Evolutionary conservation across 2,113 vertebrate species (phyloP).

Genomic region (Alaudala cheleensis): DNA sequence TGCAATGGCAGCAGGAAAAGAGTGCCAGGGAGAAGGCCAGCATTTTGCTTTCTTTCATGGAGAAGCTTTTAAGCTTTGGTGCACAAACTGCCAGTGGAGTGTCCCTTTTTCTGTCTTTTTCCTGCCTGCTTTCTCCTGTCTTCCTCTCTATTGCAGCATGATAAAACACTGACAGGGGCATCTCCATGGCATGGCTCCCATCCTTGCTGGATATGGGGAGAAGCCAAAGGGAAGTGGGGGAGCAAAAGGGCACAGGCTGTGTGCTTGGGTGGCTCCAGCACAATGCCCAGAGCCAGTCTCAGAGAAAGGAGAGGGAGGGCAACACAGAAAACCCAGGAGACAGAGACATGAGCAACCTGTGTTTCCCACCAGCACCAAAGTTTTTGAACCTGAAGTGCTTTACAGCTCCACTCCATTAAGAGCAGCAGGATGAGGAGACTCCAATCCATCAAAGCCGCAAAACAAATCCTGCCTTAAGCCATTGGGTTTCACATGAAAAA

Average conservation of each 20-base stretch:
- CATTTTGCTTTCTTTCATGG: not conserved
- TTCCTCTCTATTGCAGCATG: not conserved
- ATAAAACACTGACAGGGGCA: not conserved
- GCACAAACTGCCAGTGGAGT: not conserved
- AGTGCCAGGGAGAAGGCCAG: not conserved
- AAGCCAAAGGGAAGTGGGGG: not conserved
- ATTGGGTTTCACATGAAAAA: not conserved
- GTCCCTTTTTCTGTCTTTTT: not conserved
- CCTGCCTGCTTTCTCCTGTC: not conserved
- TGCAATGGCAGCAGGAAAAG: not conserved
- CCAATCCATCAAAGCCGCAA: slow-evolving; percentile 44
- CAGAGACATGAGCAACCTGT: fast-evolving
- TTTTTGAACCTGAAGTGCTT: not conserved
- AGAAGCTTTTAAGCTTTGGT: not conserved
- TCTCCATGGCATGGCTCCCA: fast-evolving
- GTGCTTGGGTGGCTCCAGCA: not conserved
- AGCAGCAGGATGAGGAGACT: not conserved
- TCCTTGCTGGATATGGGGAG: not conserved
- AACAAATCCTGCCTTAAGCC: slow-evolving; percentile 44
- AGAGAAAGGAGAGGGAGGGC: not conserved
- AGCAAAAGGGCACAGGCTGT: not conserved
- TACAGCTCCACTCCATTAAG: not conserved
- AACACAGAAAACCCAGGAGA: not conserved
- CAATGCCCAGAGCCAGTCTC: not conserved
- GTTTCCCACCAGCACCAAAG: not conserved